Evolutionary conservation across 1,140 invertebrate species (phyloP), one percentile per base, ranked within the genome.

Genomic region (Drosophila sproati): DNA sequence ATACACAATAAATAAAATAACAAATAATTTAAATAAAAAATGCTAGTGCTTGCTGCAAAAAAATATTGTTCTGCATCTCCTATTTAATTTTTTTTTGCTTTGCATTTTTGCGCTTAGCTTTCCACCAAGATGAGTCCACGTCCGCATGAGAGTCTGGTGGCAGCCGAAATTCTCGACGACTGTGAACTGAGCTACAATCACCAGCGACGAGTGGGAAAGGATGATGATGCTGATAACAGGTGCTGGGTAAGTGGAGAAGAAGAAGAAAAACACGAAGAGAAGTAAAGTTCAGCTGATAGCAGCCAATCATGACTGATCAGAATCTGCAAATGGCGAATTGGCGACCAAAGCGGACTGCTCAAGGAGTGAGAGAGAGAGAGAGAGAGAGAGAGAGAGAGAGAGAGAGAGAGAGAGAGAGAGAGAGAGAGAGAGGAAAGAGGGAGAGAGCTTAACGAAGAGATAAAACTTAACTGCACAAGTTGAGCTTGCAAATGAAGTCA

Each of bases 101-200:
- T 7, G 37, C 12, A 12, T 12, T 12, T 45, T 4, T 29, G 32
- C 29, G 20, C 20, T 10, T 35, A 67, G 63, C n/a, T 57, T 35
- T n/a, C 5, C 10, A 2, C 5, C 12, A 67, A 12, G 34, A 83
- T 83, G 81, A 85, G 55, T 72, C 81, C 81, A 41, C 77, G 81
- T 39, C 81, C 81, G 4, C 77, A 71, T 31, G 81, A 83, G 45
- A 60, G 47, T 31, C 72, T 82, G 28, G 62, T 37, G 39, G 60
- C 56, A 45, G 28, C 55, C 5, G 54, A 80, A 7, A 32, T 82
- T 3, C 45, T 55, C 39, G 48, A 52, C 5, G 81, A 64, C 3
- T 52, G 61, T 37, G 31, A 54, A 31, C 54, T 78, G 34, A 77
- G 45, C 51, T 85, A 77, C 31, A 55, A 73, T 34, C 63, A 80